Base-by-base conservation (phyloP, 2,113 vertebrate species). In the Pachypanchax playfairii region DNA sequence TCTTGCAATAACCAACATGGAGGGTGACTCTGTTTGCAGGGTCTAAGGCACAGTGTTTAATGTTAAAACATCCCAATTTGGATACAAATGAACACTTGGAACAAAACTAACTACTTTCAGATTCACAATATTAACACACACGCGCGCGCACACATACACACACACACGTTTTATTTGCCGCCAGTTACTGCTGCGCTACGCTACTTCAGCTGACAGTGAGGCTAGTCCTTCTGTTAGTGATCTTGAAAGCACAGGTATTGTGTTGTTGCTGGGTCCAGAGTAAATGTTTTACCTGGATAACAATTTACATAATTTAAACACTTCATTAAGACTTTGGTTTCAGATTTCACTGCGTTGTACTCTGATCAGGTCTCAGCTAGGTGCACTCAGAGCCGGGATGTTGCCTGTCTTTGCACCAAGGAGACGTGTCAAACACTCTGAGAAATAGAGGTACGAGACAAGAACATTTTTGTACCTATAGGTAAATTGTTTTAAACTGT, bases 251-350 rank as follows among this genome's bases (percentile, higher is more conserved):
- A 89, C 89, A 93, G 92, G 91, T 93, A 93, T 91, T 79, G 84
- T 87, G 85, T 91, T 82, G 91, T 92, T 92, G 91, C 91, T 93
- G 92, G 92, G 92, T 91, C 90, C 92, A 91, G 85, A 85, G 89
- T 90, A 90, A n/a, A 81, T 90, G 84, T 18, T 72, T 87, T 83
- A 91, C 88, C 90, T 74, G 90, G 91, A 92, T 70, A 76, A 31
- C 64, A 81, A 67, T 84, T 82, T 79, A 90, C 84, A 89, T 86
- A 53, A 88, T 85, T 89, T 77, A 89, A 90, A 87, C 74, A 82
- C 62, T 60, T 70, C 75, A 83, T 88, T 75, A 83, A 83, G 71
- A 79, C 88, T 93, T 93, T 92, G 92, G 90, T 90, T 89, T 91
- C 65, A 82, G 63, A 47, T 77, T 65, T 73, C 76, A 20, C 74